Conservation (phyloP, 2,113 vertebrate genomes). For the Cervus canadensis region DNA sequence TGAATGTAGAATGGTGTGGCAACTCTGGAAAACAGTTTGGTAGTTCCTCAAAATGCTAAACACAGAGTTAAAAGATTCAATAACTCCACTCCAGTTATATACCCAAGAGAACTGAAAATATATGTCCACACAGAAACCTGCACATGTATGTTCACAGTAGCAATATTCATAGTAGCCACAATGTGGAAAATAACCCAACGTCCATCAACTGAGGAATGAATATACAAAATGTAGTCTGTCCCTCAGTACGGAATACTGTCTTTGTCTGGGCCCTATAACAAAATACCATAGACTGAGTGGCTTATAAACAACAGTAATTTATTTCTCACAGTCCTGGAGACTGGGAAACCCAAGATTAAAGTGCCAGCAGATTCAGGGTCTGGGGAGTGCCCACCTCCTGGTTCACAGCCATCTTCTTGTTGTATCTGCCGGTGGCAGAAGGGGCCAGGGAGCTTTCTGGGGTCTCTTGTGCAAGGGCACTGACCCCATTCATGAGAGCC, state of each 20-base stretch:
- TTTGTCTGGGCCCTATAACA: not conserved
- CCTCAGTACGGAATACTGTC: accelerated
- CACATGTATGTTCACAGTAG: not conserved
- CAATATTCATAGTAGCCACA: not conserved
- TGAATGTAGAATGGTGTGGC: not conserved
- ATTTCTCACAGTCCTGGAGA: not conserved
- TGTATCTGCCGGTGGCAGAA: not conserved
- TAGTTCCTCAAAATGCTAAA: not conserved
- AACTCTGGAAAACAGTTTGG: not conserved
- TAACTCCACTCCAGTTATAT: not conserved
- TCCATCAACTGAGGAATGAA: not conserved
- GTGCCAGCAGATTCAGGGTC: not conserved
- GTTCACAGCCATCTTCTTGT: not conserved
- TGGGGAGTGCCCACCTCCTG: not conserved
- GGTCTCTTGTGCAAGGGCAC: not conserved
- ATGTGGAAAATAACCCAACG: not conserved
- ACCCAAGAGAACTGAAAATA: not conserved
- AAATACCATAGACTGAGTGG: not conserved
- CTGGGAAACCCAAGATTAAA: not conserved
- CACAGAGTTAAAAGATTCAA: not conserved
- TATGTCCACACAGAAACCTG: not conserved
- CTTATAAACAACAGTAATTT: not conserved
- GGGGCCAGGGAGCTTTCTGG: too few species aligned
- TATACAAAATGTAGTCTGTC: accelerated
- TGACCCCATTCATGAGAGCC: not conserved